Evolutionary conservation across 1,140 invertebrate species (phyloP).

Genomic region (Solen grandis): DNA sequence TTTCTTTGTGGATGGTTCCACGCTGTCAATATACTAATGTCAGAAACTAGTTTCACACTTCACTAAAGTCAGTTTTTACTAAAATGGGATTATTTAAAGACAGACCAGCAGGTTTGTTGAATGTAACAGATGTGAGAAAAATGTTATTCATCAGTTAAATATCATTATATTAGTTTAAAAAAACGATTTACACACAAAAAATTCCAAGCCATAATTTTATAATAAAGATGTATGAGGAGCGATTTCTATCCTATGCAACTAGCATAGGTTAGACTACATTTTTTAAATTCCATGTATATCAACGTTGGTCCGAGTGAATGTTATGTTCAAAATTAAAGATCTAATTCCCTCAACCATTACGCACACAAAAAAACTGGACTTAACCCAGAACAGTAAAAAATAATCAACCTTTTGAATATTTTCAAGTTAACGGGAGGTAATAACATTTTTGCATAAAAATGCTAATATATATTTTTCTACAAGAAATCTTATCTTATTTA

Average conservation of each 20-base stretch:
- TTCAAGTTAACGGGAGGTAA: constrained; percentile 25
- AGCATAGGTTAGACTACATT: constrained; percentile 12
- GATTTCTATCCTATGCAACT: constrained; percentile 16
- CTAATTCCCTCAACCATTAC: constrained; percentile 23
- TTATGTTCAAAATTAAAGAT: constrained; percentile 13
- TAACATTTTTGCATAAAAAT: constrained; percentile 31
- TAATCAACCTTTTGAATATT: constrained; percentile 28
- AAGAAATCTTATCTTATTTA: constrained; percentile 29
- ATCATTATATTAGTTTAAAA: neutral
- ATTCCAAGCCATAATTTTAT: constrained; percentile 16
- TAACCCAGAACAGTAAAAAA: constrained; percentile 30
- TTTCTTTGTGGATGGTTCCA: constrained; percentile 12
- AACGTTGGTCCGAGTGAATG: constrained; percentile 25
- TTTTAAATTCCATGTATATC: constrained; percentile 23
- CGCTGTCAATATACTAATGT: constrained; percentile 18
- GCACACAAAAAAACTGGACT: constrained; percentile 29
- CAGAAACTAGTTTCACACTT: constrained; percentile 19
- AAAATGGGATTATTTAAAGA: constrained; percentile 4
- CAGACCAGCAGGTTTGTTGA: constrained; percentile 22
- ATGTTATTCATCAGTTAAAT: constrained; percentile 23
- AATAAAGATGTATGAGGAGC: constrained; percentile 1
- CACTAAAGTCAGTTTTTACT: too few species aligned
- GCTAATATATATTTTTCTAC: constrained; percentile 27
- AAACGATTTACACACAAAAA: constrained; percentile 28
- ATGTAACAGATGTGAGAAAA: constrained; percentile 14